These are phyloP conservation scores for Yponomeuta sedellus DNA, from an alignment of 2,888 invertebrate genomes.

Conservation along the genomic window DNA sequence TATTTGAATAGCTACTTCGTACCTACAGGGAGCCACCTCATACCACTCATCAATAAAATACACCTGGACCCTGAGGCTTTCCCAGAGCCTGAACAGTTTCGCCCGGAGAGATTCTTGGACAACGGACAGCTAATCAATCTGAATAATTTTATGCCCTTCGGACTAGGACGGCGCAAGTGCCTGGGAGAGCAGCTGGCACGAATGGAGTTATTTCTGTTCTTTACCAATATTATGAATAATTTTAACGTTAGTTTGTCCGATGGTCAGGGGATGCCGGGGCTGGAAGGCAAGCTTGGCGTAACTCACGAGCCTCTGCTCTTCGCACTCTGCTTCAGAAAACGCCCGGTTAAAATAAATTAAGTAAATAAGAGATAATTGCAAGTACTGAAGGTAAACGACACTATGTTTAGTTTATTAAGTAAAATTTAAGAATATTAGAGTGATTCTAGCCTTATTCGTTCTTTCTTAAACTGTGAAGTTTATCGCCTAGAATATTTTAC, in stretches of 20 bases:
- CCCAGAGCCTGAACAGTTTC: conserved; percentile 86
- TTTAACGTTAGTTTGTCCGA: conserved; percentile 82
- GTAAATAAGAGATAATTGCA: too few relatives aligned
- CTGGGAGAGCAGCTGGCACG: conserved; percentile 87
- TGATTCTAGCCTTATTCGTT: too few relatives aligned
- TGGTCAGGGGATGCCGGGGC: conserved; percentile 80
- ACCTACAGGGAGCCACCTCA: conserved; percentile 85
- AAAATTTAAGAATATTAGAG: too few relatives aligned
- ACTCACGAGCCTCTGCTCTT: conserved; percentile 82
- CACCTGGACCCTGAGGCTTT: conserved; percentile 89
- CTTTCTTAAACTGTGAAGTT: too few relatives aligned
- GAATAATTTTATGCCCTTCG: conserved; percentile 89
- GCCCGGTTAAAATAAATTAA: background rate
- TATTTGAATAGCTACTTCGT: conserved; percentile 82
- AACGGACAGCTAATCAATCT: conserved; percentile 83
- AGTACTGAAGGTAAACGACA: too few relatives aligned
- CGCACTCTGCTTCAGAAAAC: conserved; percentile 25
- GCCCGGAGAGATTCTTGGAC: conserved; percentile 84
- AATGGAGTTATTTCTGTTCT: conserved; percentile 90
- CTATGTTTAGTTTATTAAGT: too few relatives aligned
- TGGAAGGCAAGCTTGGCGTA: conserved; percentile 83
- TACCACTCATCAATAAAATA: conserved; percentile 87
- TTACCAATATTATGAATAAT: conserved; percentile 84
- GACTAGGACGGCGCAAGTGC: conserved; percentile 89
- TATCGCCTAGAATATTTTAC: too few relatives aligned